These are phyloP conservation scores for Biston stratarius DNA, from an alignment of 2,888 invertebrate species.

Conservation along the genomic window DNA sequence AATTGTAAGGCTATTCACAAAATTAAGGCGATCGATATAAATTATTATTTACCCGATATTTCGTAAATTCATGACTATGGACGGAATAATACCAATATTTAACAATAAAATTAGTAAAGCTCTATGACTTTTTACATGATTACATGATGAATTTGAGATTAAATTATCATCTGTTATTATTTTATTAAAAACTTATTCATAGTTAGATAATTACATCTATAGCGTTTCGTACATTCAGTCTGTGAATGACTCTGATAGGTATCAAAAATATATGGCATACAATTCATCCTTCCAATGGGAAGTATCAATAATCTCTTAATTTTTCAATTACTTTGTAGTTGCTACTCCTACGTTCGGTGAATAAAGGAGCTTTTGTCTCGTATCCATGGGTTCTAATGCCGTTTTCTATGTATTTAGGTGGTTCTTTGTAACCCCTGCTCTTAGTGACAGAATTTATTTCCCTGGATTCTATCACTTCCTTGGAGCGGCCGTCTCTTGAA, in stretches of 20 bases:
- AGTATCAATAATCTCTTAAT: conserved; percentile 77
- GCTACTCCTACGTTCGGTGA: conserved; percentile 76
- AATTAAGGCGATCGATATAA: conserved; percentile 55
- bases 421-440: conserved; percentile 86
- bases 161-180: conserved; percentile 65
- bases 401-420: conserved; percentile 86
- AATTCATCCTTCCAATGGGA: conserved; percentile 29
- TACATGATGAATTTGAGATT: conserved; percentile 61
- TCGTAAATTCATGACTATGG: conserved; percentile 63
- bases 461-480: conserved; percentile 90
- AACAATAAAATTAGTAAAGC: conserved; percentile 81
- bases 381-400: conserved; percentile 72
- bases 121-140: conserved; percentile 82
- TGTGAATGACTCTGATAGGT: conserved; percentile 68
- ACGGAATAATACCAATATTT: conserved; percentile 67
- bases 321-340: conserved; percentile 81
- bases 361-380: conserved; percentile 73
- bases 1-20: conserved; percentile 68
- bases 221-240: conserved; percentile 75
- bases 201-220: conserved; percentile 68
- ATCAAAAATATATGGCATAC: conserved; percentile 74
- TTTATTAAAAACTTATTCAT: conserved; percentile 60
- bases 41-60: conserved; percentile 51
- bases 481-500: conserved; percentile 87
- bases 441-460: conserved; percentile 90